Conservation (phyloP, 2,797 vertebrate genomes). For the Peromyscus aztecus region DNA sequence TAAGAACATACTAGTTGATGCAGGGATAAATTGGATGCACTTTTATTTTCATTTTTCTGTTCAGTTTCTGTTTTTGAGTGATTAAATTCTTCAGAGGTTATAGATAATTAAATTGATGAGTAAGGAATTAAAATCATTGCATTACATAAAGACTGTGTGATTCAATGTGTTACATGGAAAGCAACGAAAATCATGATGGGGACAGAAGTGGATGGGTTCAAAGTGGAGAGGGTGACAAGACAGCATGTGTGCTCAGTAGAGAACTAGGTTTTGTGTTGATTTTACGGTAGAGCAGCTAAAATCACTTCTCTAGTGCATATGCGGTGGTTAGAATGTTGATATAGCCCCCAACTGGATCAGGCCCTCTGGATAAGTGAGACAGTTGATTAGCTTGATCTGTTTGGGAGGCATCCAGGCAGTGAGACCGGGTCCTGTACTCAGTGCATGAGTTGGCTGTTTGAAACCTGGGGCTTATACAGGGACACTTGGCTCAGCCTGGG, state of each 20-base stretch:
- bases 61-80: constrained; percentile 8
- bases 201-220: background rate
- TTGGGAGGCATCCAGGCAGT: no score
- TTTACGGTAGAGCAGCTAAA: background rate
- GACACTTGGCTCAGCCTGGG: no score
- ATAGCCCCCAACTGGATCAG: no score
- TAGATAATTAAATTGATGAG: background rate
- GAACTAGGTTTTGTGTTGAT: background rate
- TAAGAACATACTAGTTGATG: background rate
- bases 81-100: background rate
- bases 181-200: background rate
- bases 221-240: background rate
- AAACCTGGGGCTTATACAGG: no score
- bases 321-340: background rate
- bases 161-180: background rate
- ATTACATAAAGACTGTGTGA: background rate
- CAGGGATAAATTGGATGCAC: background rate
- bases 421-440: no score
- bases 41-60: background rate
- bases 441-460: no score
- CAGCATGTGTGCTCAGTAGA: background rate
- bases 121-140: constrained; percentile 20
- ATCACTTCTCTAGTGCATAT: background rate
- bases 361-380: no score
- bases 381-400: no score